Conservation (phyloP, 1,140 invertebrate genomes). For the Papilio dardanus region DNA sequence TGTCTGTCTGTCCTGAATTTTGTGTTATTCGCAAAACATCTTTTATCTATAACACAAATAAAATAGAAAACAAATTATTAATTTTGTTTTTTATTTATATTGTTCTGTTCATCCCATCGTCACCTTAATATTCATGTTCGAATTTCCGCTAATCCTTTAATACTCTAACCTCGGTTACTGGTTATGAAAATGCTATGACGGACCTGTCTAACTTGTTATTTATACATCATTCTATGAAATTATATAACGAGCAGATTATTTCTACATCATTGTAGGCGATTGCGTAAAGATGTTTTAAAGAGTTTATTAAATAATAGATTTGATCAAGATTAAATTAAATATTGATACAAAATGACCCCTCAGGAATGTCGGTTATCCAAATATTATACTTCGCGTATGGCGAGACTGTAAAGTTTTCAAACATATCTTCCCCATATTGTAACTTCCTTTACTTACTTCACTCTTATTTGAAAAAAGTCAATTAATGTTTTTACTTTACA, state of each 20-base stretch:
- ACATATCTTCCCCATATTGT: background rate
- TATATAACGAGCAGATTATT: background rate
- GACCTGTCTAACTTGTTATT: background rate
- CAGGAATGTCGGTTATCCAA: background rate
- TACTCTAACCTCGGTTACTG: background rate
- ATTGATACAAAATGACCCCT: background rate
- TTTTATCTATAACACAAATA: no score
- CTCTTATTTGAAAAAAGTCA: background rate
- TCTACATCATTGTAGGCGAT: background rate
- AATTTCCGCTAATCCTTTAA: background rate
- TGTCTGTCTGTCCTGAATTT: no score
- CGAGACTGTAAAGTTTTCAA: background rate
- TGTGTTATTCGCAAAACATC: no score
- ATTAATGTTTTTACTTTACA: background rate
- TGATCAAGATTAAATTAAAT: background rate
- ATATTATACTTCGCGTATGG: background rate
- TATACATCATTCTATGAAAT: background rate
- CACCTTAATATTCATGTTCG: slow-evolving; percentile 6
- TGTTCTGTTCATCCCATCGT: no score
- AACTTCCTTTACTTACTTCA: background rate
- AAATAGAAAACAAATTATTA: no score
- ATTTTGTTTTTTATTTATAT: no score
- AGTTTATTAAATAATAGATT: no score
- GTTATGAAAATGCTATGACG: background rate
- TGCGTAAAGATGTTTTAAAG: no score